Conservation (phyloP, 2,888 invertebrate species). For the Agonopterix heracliana region DNA sequence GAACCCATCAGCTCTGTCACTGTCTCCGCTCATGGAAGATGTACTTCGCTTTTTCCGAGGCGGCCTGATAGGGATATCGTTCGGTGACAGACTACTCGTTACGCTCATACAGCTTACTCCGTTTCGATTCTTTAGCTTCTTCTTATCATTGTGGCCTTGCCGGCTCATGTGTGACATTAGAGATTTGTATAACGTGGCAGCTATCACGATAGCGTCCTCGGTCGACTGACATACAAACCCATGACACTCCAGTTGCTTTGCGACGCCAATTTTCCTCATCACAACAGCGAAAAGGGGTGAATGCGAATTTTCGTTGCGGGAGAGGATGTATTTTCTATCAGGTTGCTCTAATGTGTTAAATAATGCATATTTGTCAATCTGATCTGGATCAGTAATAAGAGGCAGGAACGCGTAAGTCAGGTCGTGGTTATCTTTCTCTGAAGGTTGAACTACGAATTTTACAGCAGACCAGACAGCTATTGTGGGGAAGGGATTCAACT, state of each 20-base stretch:
- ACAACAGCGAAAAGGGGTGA: slow-evolving; percentile 93
- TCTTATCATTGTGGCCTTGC: slow-evolving; percentile 67
- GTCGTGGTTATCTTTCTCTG: slow-evolving; percentile 71
- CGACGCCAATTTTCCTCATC: slow-evolving; percentile 87
- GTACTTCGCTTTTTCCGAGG: slow-evolving; percentile 85
- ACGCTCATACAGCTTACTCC: slow-evolving; percentile 87
- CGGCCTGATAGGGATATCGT: slow-evolving; percentile 80
- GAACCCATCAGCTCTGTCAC: slow-evolving; percentile 74
- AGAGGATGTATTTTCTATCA: slow-evolving; percentile 76
- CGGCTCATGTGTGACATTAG: slow-evolving; percentile 87
- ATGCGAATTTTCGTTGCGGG: slow-evolving; percentile 79
- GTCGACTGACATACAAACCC: slow-evolving; percentile 93
- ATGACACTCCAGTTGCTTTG: slow-evolving; percentile 91
- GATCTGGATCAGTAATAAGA: slow-evolving; percentile 87
- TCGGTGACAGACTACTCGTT: slow-evolving; percentile 76
- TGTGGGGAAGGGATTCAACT: slow-evolving; percentile 89
- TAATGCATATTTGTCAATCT: slow-evolving; percentile 82
- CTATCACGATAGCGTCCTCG: slow-evolving; percentile 93
- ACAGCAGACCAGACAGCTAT: slow-evolving; percentile 96
- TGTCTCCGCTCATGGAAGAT: slow-evolving; percentile 78
- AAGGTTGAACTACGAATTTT: slow-evolving; percentile 84
- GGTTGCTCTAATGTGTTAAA: slow-evolving; percentile 74
- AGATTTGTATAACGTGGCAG: slow-evolving; percentile 92
- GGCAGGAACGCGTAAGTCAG: slow-evolving; percentile 88
- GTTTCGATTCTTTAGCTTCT: slow-evolving; percentile 81